Evolutionary conservation across 2,888 invertebrate species (phyloP).

Genomic region (Agrochola lota): DNA sequence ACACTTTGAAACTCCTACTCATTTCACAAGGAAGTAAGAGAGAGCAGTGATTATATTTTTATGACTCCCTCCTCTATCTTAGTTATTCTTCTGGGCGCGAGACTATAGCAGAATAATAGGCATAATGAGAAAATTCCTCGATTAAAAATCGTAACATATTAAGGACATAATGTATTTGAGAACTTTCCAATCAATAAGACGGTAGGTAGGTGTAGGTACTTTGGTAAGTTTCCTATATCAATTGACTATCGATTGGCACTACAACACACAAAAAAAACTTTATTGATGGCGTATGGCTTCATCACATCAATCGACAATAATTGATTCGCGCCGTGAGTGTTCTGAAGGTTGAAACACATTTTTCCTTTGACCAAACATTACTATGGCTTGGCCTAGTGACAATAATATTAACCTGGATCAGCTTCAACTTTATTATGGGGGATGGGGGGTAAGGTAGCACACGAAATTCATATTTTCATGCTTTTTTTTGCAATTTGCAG

Average conservation of each 20-base stretch:
- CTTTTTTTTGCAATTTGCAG: no score
- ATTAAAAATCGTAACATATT: neutral
- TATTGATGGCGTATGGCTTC: constrained; percentile 15
- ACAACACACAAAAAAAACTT: constrained; percentile 3
- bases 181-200: neutral
- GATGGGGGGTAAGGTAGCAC: no score
- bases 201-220: neutral
- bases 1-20: neutral
- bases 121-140: neutral
- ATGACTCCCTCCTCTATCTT: neutral
- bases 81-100: constrained; percentile 9
- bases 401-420: neutral
- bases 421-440: neutral
- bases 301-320: constrained; percentile 16
- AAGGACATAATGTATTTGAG: neutral
- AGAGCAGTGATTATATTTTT: no score
- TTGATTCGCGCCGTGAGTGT: neutral
- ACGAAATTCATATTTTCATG: no score
- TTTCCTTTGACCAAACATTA: neutral
- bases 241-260: constrained; percentile 1
- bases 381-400: neutral
- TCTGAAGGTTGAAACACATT: neutral
- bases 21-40: no score
- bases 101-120: neutral
- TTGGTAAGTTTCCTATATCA: neutral